Evolutionary conservation across 2,113 vertebrate species (phyloP), one percentile per base, ranked within the genome.

Genomic region (Glaucomys volans): DNA sequence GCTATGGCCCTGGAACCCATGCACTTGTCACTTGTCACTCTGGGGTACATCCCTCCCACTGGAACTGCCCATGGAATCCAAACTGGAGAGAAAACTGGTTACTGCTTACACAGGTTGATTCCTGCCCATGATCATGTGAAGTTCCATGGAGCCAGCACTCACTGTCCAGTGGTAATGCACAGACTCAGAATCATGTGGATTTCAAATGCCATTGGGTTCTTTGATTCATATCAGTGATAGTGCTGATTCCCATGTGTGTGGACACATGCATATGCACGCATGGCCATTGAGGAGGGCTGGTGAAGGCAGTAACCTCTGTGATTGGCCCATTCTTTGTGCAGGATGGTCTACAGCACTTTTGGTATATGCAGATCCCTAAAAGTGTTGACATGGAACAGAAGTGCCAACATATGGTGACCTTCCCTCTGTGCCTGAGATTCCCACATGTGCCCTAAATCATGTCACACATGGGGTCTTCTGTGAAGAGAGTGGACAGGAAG

Each of bases 371-470:
- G 17, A 32, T 10, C 24, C 40, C 67, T 91, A 37, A 62, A n/a
- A 17, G 35, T 3, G 16, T 24, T 30, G 72, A 28, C 79, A 14
- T 22, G 20, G 64, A 16, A 67, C 74, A 80, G n/a, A 69, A 62
- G 30, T 13, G 57, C 24, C 47, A 24, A 32, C 50, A 16, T 20
- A 11, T n/a, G 8, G 1, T n/a, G 13, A 5, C 24, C n/a, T 81
- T 10, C 75, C 28, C 4, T 67, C 18, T 87, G 66, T 52, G 40
- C n/a, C 42, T 47, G 1, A 81, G 59, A 32, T 11, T 37, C 42
- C 62, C 24, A 44, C 32, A 0, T 40, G 32, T 22, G 0, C 57
- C 3, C 1, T 16, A 26, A 40, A 2, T 12, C 26, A 4, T 0
- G 5, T 1, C 37, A 11, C 5, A 1, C n/a, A 17, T 30, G 47